Percentiles rank a stretch among this genome's conserved stretches.
phyloP scores from a whole-genome alignment of 2,797 vertebrate species.

The Oreortyx pictus region DNA sequence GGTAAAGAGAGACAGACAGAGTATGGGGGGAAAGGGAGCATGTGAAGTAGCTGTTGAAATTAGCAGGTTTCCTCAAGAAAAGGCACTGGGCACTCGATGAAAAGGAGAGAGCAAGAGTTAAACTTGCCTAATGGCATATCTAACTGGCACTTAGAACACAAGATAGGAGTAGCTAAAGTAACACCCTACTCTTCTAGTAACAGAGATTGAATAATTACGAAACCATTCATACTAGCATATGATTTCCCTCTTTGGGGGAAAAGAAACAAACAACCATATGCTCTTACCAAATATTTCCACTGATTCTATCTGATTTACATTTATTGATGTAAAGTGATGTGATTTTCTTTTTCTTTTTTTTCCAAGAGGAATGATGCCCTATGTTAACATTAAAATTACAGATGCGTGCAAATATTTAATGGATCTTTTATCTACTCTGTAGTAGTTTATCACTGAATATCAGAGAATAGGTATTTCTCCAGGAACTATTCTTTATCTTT shows the following conservation, averaged over 20 bases:
- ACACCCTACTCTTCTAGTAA: constrained; percentile 40
- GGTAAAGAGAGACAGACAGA: neutral
- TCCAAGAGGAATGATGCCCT: neutral
- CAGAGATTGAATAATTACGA: constrained; percentile 27
- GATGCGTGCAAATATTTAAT: constrained; percentile 26
- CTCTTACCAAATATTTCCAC: constrained; percentile 34
- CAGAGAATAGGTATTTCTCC: constrained; percentile 51
- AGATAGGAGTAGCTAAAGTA: neutral
- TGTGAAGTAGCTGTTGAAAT: neutral
- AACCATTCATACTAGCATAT: neutral
- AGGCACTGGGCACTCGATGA: neutral
- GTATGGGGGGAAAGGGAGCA: neutral
- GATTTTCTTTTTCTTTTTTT: neutral
- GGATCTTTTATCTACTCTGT: constrained; percentile 47
- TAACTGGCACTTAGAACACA: constrained; percentile 14
- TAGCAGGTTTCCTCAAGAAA: constrained; percentile 5
- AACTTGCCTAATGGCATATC: constrained; percentile 12
- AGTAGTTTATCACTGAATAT: constrained; percentile 6
- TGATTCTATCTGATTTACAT: constrained; percentile 18
- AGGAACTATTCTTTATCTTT: constrained; percentile 17
- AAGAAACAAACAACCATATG: neutral
- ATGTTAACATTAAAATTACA: constrained; percentile 43
- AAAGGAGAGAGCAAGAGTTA: neutral
- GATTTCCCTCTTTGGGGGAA: neutral
- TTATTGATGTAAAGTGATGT: constrained; percentile 56